Evolutionary conservation across 64 coral and sea anemone species (phyloP).

Genomic region (Exaiptasia diaphana): DNA sequence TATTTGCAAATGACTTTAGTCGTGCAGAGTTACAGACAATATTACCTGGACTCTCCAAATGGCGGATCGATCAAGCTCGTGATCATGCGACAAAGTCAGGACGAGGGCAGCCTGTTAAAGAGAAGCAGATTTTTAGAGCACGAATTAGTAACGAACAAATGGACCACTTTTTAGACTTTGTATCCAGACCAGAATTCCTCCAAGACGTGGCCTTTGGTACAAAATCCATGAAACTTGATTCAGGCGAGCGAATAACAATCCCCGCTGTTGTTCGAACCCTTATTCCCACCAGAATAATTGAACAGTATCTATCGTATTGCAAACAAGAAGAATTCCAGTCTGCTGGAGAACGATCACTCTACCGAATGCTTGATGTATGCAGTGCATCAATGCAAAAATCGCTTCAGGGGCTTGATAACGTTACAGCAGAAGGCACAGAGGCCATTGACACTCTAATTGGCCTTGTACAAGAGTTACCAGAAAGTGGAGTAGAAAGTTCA

Average conservation of each 20-base stretch:
- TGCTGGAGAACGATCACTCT: slow-evolving; percentile 33
- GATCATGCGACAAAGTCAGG: background rate
- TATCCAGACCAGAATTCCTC: slow-evolving; percentile 38
- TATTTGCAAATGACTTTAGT: slow-evolving; percentile 52
- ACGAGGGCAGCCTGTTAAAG: background rate
- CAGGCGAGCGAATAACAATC: slow-evolving; percentile 23
- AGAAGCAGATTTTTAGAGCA: background rate
- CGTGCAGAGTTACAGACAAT: background rate
- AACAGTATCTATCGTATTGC: slow-evolving; percentile 45
- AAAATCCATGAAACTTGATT: slow-evolving; percentile 25
- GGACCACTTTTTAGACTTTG: slow-evolving; percentile 64
- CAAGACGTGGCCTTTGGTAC: slow-evolving; percentile 72
- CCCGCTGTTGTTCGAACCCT: slow-evolving; percentile 47
- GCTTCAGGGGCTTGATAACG: background rate
- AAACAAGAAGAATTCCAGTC: slow-evolving; percentile 31
- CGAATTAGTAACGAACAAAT: background rate
- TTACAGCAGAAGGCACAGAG: background rate
- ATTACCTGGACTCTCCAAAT: slow-evolving; percentile 20
- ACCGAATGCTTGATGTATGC: slow-evolving; percentile 50
- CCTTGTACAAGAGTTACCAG: background rate
- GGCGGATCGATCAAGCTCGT: slow-evolving; percentile 39
- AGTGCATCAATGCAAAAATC: slow-evolving; percentile 45
- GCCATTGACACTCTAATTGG: background rate
- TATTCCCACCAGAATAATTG: slow-evolving; percentile 46
- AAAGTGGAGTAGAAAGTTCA: slow-evolving; percentile 14